Evolutionary conservation across 1,140 invertebrate genomes (phyloP).

Genomic region (Monochamus saltuarius): DNA sequence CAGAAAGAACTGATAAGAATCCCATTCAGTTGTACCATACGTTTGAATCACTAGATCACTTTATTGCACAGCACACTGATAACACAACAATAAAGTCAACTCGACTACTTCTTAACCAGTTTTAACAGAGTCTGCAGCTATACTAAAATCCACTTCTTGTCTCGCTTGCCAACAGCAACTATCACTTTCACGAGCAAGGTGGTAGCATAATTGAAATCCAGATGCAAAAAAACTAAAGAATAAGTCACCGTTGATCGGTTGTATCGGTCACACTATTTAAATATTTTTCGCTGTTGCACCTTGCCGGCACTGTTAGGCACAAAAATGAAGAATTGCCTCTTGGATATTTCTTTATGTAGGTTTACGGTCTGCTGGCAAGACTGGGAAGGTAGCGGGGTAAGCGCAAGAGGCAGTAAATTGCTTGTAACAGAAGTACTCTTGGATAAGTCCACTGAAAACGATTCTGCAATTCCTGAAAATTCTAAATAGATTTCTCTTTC

Average conservation of each 20-base stretch:
- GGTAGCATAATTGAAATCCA: slow-evolving; percentile 16
- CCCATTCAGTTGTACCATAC: slow-evolving; percentile 4
- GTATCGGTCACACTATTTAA: no score
- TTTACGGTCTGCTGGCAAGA: slow-evolving; percentile 27
- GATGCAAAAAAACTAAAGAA: slow-evolving; percentile 7
- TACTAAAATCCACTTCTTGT: no score
- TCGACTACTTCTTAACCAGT: slow-evolving; percentile 7
- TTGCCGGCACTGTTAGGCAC: neutral
- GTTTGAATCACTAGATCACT: slow-evolving; percentile 8
- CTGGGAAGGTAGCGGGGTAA: slow-evolving; percentile 4
- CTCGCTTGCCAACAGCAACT: neutral
- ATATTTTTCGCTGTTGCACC: no score
- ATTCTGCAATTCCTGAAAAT: no score
- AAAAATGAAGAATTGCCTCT: slow-evolving; percentile 24
- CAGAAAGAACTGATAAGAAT: slow-evolving; percentile 1
- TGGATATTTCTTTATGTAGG: slow-evolving; percentile 26
- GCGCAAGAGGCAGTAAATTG: no score
- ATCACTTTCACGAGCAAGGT: slow-evolving; percentile 16
- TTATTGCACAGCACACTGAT: neutral
- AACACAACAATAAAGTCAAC: slow-evolving; percentile 9
- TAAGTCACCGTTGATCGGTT: no score
- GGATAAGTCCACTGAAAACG: no score
- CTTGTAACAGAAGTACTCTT: no score
- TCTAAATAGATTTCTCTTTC: no score
- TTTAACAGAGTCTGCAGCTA: neutral